A percentile compares a stretch with the other conserved stretches of the same genome.
Conservation (phyloP, 2,797 vertebrate species). For the Lemur catta region DNA sequence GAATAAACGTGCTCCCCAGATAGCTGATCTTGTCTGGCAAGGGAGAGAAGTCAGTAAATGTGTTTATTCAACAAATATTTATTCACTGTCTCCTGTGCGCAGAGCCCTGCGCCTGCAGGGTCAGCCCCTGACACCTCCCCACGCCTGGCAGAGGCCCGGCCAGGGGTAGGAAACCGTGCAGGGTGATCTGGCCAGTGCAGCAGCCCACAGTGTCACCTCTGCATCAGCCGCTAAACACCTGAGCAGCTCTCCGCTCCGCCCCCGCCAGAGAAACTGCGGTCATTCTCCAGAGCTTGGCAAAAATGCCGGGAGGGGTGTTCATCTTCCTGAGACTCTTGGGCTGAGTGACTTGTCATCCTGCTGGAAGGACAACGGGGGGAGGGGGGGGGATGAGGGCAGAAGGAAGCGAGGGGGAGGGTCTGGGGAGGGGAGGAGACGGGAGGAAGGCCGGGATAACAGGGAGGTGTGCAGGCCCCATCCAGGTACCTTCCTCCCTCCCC, state of each 20-base stretch:
- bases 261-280: not conserved
- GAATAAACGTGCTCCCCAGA: not conserved
- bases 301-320: not conserved
- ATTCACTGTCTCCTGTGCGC: rapidly evolving
- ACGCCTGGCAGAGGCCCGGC: not conserved
- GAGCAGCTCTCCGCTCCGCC: not conserved
- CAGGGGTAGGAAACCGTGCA: not conserved
- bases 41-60: not conserved
- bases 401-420: not conserved
- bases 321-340: not conserved
- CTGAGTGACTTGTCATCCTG: not conserved
- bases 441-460: not conserved
- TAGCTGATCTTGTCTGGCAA: not conserved
- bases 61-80: not conserved
- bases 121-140: not conserved
- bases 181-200: not conserved
- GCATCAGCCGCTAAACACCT: not conserved
- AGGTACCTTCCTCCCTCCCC: too few species aligned
- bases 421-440: not conserved
- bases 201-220: not conserved
- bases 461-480: not conserved
- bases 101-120: not conserved
- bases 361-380: rapidly evolving
- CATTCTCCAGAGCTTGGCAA: not conserved
- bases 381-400: not conserved